Evolutionary conservation across 2,888 invertebrate species (phyloP).

Genomic region (Pardosa pseudoannulata): DNA sequence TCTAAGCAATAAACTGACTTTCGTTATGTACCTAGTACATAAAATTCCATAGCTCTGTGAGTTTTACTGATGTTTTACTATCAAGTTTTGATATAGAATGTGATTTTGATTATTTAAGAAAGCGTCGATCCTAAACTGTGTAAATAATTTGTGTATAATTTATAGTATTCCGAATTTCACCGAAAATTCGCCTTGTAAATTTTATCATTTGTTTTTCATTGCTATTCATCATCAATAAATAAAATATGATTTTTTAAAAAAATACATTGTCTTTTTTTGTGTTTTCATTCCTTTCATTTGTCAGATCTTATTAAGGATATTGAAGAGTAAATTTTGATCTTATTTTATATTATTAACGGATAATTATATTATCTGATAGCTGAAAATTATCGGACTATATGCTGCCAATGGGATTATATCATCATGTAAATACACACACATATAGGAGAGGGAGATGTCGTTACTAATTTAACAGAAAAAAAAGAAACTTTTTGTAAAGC

Average conservation of each 20-base stretch:
- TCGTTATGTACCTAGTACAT: conserved; percentile 1
- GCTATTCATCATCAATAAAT: conserved; percentile 65
- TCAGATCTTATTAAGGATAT: too few species aligned
- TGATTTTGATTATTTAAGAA: conserved; percentile 14
- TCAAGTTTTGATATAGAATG: conserved; percentile 14
- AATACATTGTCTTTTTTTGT: conserved; percentile 8
- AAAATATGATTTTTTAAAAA: conserved; percentile 49
- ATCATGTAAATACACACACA: too few species aligned
- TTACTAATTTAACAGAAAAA: too few species aligned
- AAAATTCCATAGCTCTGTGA: conserved; percentile 13
- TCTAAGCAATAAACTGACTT: conserved; percentile 13
- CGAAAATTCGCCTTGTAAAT: conserved; percentile 61
- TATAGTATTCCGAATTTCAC: conserved; percentile 60
- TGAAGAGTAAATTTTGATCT: too few species aligned
- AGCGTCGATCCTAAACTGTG: conserved; percentile 44
- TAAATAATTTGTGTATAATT: conserved; percentile 64
- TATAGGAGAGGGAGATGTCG: too few species aligned
- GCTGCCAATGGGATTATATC: too few species aligned
- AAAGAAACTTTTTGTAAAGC: too few species aligned
- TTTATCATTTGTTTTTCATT: conserved; percentile 69
- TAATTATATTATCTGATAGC: too few species aligned
- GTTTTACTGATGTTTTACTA: conserved; percentile 5
- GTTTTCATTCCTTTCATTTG: too few species aligned
- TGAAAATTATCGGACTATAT: too few species aligned
- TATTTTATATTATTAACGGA: too few species aligned